These are phyloP conservation scores for Drosophila formosana DNA, from an alignment of 2,888 invertebrate species.

Conservation along the genomic window DNA sequence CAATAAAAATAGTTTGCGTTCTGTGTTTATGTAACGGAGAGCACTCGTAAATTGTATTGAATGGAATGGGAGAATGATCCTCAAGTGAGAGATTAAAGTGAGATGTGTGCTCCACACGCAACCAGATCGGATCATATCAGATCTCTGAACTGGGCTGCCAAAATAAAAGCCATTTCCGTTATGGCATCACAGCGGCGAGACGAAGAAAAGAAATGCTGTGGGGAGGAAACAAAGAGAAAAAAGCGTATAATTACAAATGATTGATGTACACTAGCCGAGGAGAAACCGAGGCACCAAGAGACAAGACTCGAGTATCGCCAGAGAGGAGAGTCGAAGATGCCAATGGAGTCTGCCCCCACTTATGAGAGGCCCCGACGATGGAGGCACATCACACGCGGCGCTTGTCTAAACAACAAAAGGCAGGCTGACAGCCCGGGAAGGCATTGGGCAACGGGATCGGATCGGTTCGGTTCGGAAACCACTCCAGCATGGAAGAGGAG, in stretches of 20 bases:
- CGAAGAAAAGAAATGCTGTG: constrained; percentile 14
- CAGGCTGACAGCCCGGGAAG: neutral
- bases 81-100: constrained; percentile 37
- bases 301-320: neutral
- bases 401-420: constrained; percentile 60
- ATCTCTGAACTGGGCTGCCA: constrained; percentile 61
- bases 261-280: constrained; percentile 58
- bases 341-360: constrained; percentile 22
- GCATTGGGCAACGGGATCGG: constrained; percentile 20
- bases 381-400: constrained; percentile 69
- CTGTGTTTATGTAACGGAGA: constrained; percentile 21
- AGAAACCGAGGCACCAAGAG: constrained; percentile 18
- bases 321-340: neutral
- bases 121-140: constrained; percentile 49
- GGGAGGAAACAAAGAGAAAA: constrained; percentile 21
- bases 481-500: constrained; percentile 31
- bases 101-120: constrained; percentile 31
- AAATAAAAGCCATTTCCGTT: constrained; percentile 71
- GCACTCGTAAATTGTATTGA: constrained; percentile 48
- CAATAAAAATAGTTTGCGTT: neutral
- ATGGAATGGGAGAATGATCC: constrained; percentile 38
- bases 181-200: constrained; percentile 8
- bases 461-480: constrained; percentile 9
- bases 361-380: constrained; percentile 49
- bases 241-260: constrained; percentile 70